These are phyloP conservation scores for Synaphobranchus kaupii DNA, from an alignment of 2,797 vertebrate species.

Conservation along the genomic window DNA sequence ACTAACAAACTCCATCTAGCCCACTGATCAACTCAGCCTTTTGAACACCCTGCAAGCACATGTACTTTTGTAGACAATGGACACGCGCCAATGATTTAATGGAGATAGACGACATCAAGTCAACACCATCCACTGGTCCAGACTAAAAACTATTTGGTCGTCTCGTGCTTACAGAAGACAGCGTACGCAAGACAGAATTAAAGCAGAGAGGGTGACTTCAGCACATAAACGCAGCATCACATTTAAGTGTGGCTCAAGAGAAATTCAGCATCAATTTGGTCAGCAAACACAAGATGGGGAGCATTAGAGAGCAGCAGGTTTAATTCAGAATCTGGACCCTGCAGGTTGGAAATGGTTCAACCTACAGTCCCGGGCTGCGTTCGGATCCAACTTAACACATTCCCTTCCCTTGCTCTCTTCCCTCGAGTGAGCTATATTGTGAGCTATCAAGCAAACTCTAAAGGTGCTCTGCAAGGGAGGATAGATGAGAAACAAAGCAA, in stretches of 20 bases:
- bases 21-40: neutral
- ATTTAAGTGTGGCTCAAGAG: neutral
- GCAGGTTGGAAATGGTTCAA: neutral
- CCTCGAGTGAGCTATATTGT: too few species aligned
- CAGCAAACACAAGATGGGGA: neutral
- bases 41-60: neutral
- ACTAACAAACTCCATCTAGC: neutral
- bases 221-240: neutral
- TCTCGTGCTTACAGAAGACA: neutral
- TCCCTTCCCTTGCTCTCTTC: too few species aligned
- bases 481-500: too few species aligned
- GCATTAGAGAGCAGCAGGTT: neutral
- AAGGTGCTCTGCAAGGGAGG: too few species aligned
- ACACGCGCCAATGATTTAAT: too few species aligned
- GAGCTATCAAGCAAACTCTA: too few species aligned
- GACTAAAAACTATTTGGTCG: neutral
- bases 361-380: neutral
- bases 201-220: neutral
- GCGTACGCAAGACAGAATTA: neutral
- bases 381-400: too few species aligned
- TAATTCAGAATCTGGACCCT: neutral
- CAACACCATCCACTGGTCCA: too few species aligned
- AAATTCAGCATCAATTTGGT: neutral
- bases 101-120: too few species aligned
- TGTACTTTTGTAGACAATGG: neutral